A percentile compares a stretch with the other conserved stretches of the same genome.
These are phyloP conservation scores for Ophioninae sp. DNA, from an alignment of 2,888 invertebrate species.

Conservation along the genomic window DNA sequence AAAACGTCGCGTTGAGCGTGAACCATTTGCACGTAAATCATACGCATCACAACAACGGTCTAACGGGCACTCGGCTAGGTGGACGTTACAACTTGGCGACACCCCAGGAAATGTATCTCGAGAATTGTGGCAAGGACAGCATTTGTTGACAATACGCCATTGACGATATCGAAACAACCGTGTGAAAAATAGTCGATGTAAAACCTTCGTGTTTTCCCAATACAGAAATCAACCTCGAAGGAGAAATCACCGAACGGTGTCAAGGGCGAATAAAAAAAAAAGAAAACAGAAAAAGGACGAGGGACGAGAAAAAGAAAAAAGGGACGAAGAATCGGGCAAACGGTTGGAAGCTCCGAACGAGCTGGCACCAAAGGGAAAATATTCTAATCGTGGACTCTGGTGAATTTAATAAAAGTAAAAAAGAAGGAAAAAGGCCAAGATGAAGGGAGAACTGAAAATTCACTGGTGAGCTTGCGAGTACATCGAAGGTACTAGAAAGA, in stretches of 20 bases:
- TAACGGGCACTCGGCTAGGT: constrained; percentile 77
- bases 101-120: constrained; percentile 76
- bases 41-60: constrained; percentile 84
- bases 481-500: not conserved
- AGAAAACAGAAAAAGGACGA: not conserved
- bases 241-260: constrained; percentile 10
- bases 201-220: constrained; percentile 25
- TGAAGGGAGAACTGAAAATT: not conserved
- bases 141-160: constrained; percentile 87
- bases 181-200: constrained; percentile 72
- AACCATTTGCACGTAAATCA: constrained; percentile 84
- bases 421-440: not conserved
- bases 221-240: constrained; percentile 21
- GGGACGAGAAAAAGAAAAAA: not conserved
- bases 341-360: not conserved
- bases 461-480: constrained; percentile 1
- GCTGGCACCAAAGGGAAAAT: not conserved
- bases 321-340: not conserved
- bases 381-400: constrained; percentile 34
- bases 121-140: constrained; percentile 85
- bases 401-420: constrained; percentile 18
- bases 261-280: not conserved
- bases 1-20: constrained; percentile 82
- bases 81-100: constrained; percentile 74
- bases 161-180: constrained; percentile 79